Conservation (phyloP, 2,113 vertebrate species). For the Tragelaphus scriptus region DNA sequence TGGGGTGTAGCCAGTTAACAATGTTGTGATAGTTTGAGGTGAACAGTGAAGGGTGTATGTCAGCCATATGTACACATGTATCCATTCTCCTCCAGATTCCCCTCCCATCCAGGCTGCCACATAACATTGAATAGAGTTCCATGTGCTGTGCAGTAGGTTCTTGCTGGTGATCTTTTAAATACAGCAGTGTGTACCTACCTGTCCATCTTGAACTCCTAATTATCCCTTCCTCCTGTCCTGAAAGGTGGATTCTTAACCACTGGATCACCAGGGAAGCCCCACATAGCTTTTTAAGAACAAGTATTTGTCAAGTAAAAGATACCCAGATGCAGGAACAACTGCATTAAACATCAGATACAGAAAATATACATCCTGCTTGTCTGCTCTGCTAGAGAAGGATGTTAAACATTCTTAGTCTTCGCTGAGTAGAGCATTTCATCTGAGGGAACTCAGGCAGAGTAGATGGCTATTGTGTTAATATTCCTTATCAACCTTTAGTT, state of each 20-base stretch:
- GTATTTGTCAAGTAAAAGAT: not conserved
- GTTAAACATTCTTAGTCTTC: not conserved
- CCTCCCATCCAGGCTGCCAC: not conserved
- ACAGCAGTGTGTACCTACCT: not conserved
- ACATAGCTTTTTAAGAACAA: not conserved
- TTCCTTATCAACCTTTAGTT: not conserved
- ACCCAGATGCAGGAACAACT: accelerated
- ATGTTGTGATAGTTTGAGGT: not conserved
- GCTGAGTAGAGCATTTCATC: too few species aligned
- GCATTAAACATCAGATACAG: accelerated
- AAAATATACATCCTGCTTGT: not conserved
- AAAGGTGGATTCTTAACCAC: not conserved
- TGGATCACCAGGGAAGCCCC: not conserved
- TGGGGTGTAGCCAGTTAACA: not conserved
- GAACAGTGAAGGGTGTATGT: not conserved
- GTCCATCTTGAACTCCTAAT: not conserved
- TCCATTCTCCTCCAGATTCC: not conserved
- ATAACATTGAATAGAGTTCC: not conserved
- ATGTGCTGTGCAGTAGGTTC: not conserved
- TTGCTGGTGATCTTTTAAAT: not conserved
- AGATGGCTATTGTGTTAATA: not conserved
- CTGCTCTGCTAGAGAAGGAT: not conserved
- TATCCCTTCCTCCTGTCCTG: not conserved
- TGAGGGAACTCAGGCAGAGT: not conserved
- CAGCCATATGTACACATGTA: not conserved